Evolutionary conservation across 2,888 invertebrate species (phyloP), one percentile per base, ranked within the genome.

Genomic region (Sympetrum striolatum): DNA sequence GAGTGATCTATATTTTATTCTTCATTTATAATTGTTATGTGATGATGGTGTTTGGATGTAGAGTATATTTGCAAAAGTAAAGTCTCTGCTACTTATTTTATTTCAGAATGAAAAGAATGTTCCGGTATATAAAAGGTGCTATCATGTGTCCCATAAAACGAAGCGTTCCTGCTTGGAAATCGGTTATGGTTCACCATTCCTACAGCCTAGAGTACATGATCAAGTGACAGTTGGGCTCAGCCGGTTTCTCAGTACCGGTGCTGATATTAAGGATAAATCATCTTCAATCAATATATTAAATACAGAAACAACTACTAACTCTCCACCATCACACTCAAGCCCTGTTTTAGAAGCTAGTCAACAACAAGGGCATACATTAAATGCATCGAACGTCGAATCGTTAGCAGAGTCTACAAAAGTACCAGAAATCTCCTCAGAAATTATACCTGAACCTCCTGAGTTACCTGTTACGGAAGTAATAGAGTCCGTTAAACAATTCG

Each of bases 391-490:
- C 18, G 58, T 37, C 1, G 37, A 64, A 60, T 37, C 37, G 14
- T n/a, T 64, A 37, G 37, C 2, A 37, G 60, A 64, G 37, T 1
- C 60, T 18, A n/a, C n/a, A 31, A 60, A 86, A n/a, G 15, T n/a
- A 35, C 4, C 58, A 10, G 60, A 82, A 18, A 58, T 58, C 22
- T 2, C 58, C 53, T 14, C 79, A 22, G 90, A 90, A 39, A 48
- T 90, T 91, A 92, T 92, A 86, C 92, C 92, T 14, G 92, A 92
- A 81, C 92, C 92, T 48, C 92, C 92, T 12, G 86, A 90, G n/a
- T 35, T 91, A 48, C 91, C 92, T 18, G 48, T 79, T n/a, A 2
- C 90, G 1, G 73, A 90, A 31, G 79, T 91, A 14, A 53, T 91
- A n/a, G 86, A 90, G 8, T 91, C 90, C 25, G 90, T 91, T 80